Base-by-base conservation (phyloP, 2,113 vertebrate species). In the Oriolus oriolus region DNA sequence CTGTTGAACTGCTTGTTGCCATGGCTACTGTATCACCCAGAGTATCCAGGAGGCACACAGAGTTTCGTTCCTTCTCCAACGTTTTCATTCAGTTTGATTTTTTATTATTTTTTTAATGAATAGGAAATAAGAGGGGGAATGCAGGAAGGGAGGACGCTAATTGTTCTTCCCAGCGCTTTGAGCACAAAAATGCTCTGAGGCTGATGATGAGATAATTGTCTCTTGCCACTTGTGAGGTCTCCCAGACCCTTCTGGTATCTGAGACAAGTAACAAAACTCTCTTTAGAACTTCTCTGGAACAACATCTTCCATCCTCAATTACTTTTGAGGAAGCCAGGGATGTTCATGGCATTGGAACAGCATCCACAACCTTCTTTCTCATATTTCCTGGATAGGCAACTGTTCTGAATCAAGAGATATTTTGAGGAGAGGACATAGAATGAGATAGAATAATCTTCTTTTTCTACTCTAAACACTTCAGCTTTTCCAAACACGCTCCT, bases 1-100 rank as follows among this genome's bases (percentile, higher is more conserved):
- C 73, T 89, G 63, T 92, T 80, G 80, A 92, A 85, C 49, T 91
- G 85, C 91, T 63, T 85, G 96, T 97, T 97, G 85, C 92, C 87
- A 96, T 97, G 91, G 77, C 52, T 94, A 97, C 95, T 0, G 7
- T 45, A 69, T 89, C 54, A 78, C 35, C 89, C 66, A 69, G 64
- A 85, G 56, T 42, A 73, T 80, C 74, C 4, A 1, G 56, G 60
- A 95, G 76, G 66, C 87, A 92, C n/a, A 31, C 15, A 84, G 76
- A 63, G 77, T 94, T 96, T 84, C 12, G 7, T 89, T 97, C 45
- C 30, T 18, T 94, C 92, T 61, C 57, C 56, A 96, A 93, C 57
- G 69, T 95, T 84, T 69, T 92, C 47, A 87, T 44, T 66, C 37
- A 76, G 54, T 74, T 93, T 83, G 22, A 44, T 53, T 82, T 74